Evolutionary conservation across 2,888 invertebrate species (phyloP).

Genomic region (Athalia cordata): DNA sequence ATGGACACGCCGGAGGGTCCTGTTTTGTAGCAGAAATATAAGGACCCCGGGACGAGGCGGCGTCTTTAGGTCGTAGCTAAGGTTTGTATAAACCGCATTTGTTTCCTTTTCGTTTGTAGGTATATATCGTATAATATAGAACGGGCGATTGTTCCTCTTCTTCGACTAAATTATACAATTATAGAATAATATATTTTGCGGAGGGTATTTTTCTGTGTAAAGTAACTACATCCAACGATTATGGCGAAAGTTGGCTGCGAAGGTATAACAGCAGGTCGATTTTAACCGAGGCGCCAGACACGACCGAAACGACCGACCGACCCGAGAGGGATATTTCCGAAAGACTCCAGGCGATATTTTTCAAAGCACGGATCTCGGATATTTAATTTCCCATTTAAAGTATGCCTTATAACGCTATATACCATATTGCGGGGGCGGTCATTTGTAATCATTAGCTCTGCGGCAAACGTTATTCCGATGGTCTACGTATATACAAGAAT

Average conservation of each 20-base stretch:
- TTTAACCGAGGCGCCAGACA: constrained; percentile 6
- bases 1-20: no score
- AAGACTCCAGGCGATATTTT: constrained; percentile 16
- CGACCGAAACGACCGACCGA: background rate
- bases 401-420: constrained; percentile 21
- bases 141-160: background rate
- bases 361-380: constrained; percentile 14
- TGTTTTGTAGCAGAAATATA: no score
- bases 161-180: constrained; percentile 15
- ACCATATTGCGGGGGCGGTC: constrained; percentile 36
- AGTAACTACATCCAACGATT: constrained; percentile 7
- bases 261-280: constrained; percentile 14
- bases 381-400: constrained; percentile 45
- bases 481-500: constrained; percentile 11
- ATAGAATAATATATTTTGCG: constrained; percentile 1
- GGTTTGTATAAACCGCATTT: no score
- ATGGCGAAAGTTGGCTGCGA: background rate
- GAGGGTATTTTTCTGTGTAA: background rate
- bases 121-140: background rate
- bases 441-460: constrained; percentile 43
- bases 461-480: no score
- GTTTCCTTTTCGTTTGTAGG: background rate
- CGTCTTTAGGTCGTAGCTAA: no score
- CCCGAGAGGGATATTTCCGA: background rate
- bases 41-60: no score